Evolutionary conservation across 2,888 invertebrate genomes (phyloP).

Genomic region (Danaus chrysippus): DNA sequence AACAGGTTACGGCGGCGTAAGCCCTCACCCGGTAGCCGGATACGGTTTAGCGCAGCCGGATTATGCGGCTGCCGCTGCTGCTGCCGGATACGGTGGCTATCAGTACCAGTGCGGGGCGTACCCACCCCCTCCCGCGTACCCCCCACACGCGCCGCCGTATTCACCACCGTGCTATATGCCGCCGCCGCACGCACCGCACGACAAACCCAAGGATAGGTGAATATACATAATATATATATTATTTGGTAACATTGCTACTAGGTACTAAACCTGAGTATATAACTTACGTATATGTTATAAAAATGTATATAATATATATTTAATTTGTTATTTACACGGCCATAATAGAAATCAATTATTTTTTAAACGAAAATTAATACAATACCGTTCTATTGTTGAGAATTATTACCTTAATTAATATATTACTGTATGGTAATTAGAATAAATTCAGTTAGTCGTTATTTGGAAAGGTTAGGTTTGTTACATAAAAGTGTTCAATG

Average conservation of each 20-base stretch:
- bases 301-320: too few relatives aligned
- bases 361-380: too few relatives aligned
- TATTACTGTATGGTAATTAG: too few relatives aligned
- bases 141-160: slow-evolving; percentile 85
- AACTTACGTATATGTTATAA: too few relatives aligned
- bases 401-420: too few relatives aligned
- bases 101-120: slow-evolving; percentile 80
- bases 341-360: too few relatives aligned
- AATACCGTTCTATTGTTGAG: too few relatives aligned
- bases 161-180: slow-evolving; percentile 94
- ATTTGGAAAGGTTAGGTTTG: too few relatives aligned
- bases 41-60: slow-evolving; percentile 91
- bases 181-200: slow-evolving; percentile 89
- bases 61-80: slow-evolving; percentile 87
- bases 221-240: slow-evolving; percentile 40
- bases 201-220: slow-evolving; percentile 88
- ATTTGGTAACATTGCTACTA: not conserved
- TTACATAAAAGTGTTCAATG: too few relatives aligned
- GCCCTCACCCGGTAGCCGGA: slow-evolving; percentile 87
- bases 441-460: too few relatives aligned
- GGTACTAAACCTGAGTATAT: not conserved
- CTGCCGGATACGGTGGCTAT: slow-evolving; percentile 81
- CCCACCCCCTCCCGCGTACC: slow-evolving; percentile 80
- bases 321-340: too few relatives aligned
- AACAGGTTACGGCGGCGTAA: slow-evolving; percentile 89